Percentiles rank a stretch among this genome's conserved stretches.
These are phyloP conservation scores for Anoplophora glabripennis DNA, from an alignment of 1,140 invertebrate species.

Conservation along the genomic window DNA sequence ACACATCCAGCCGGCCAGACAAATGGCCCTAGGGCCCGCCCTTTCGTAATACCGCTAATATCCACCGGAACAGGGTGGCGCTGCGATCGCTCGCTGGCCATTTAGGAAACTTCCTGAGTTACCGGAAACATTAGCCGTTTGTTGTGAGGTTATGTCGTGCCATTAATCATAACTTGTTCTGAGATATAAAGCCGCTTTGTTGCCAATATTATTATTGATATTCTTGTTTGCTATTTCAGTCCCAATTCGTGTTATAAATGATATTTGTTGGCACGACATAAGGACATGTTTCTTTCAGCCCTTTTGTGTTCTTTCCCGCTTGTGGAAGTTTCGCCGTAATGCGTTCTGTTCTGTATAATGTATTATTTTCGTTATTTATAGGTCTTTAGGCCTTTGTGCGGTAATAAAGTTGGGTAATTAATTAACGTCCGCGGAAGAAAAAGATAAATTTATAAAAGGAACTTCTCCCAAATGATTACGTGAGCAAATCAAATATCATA, in stretches of 20 bases:
- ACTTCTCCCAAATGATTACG: too few relatives aligned
- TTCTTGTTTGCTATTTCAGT: conserved; percentile 45
- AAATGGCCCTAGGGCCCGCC: conserved; percentile 41
- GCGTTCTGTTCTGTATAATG: conserved; percentile 28
- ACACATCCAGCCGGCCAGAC: conserved; percentile 37
- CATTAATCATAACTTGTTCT: conserved; percentile 47
- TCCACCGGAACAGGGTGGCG: conserved; percentile 45
- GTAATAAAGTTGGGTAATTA: conserved; percentile 11
- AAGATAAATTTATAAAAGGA: too few relatives aligned
- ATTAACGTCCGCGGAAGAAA: conserved; percentile 2
- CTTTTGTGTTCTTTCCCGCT: conserved; percentile 28
- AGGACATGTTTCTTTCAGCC: conserved; percentile 35
- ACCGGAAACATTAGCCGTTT: conserved; percentile 47
- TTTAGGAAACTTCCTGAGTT: conserved; percentile 45
- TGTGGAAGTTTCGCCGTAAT: conserved; percentile 32
- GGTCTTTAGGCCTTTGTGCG: conserved; percentile 21
- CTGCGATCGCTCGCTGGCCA: conserved; percentile 34
- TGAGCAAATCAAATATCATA: too few relatives aligned
- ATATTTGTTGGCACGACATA: conserved; percentile 45
- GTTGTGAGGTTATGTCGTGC: conserved; percentile 41
- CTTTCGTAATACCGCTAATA: conserved; percentile 46
- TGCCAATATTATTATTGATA: conserved; percentile 46
- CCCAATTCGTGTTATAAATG: conserved; percentile 46
- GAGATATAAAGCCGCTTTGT: conserved; percentile 28
- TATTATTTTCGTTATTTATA: conserved; percentile 33